Evolutionary conservation across 1,140 invertebrate species (phyloP), one percentile per base, ranked within the genome.

Genomic region (Pseudomyrmex concolor): DNA sequence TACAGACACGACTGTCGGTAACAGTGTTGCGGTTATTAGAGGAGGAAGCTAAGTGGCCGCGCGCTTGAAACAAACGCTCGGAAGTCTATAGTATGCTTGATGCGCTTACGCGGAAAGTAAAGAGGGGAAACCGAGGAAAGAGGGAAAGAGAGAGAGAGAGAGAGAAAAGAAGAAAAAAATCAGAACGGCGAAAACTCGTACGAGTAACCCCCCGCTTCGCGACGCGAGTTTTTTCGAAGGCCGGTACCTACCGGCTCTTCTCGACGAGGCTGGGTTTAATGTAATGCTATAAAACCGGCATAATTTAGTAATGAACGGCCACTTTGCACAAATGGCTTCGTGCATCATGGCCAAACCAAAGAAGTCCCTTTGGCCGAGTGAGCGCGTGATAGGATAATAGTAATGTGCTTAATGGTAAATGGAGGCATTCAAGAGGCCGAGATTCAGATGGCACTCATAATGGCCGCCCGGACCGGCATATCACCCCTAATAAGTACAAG

Each of bases 351-450:
- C 80, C 90, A 89, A 93, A 92, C 88, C 90, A 91, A 93, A 92
- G 91, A 92, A 91, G 92, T 89, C 89, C 92, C 92, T 92, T 91
- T 91, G 86, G 90, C 86, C 84, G 89, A 84, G 86, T 82, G 78
- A 88, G 89, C 89, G 90, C 90, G 88, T 94, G 93, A 94, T 94
- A 94, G 94, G 94, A 94, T 94, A 94, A 94, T 94, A 92, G 94
- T 94, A 94, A 94, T 94, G 93, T 94, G 93, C 93, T 93, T 94
- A 94, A 94, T 94, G 93, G 93, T 94, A 93, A 94, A 94, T 94
- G 93, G 93, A 92, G 92, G 92, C 91, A 94, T 94, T 94, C 92
- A 94, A 93, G 92, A 93, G 91, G 83, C 90, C 89, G 93, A 92
- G 91, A 94, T 92, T 94, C 92, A 94, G 92, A 93, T 94, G 91